These are phyloP conservation scores for Orbicella faveolata DNA, from an alignment of 64 coral and sea anemone genomes.

Conservation along the genomic window DNA sequence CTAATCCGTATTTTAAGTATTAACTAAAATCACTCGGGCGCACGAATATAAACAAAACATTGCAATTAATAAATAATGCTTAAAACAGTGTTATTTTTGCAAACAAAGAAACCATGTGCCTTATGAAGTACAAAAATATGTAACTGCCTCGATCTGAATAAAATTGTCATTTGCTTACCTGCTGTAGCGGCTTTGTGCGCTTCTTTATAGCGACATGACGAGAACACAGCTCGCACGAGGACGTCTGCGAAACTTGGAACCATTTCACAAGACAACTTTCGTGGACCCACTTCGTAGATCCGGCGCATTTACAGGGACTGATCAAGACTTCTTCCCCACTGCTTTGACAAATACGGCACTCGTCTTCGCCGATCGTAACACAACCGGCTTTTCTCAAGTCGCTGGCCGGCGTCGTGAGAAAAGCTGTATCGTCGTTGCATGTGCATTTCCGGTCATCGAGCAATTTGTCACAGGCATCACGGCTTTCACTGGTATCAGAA, in stretches of 20 bases:
- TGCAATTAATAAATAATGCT: background rate
- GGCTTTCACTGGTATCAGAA: background rate
- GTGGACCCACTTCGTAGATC: slow-evolving; percentile 88
- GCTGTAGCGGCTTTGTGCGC: slow-evolving; percentile 74
- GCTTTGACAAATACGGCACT: slow-evolving; percentile 88
- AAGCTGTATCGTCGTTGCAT: background rate
- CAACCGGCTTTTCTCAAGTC: background rate
- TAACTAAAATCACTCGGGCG: background rate
- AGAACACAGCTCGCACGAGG: slow-evolving; percentile 87
- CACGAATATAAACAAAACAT: slow-evolving; percentile 11
- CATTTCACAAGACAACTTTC: slow-evolving; percentile 85
- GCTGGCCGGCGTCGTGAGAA: background rate
- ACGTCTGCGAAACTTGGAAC: slow-evolving; percentile 77
- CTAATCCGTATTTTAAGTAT: background rate
- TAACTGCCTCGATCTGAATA: background rate
- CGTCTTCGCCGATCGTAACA: background rate
- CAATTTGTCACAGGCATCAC: background rate
- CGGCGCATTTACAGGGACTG: slow-evolving; percentile 86
- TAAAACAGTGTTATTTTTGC: background rate
- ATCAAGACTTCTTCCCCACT: slow-evolving; percentile 69
- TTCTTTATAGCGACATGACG: slow-evolving; percentile 68
- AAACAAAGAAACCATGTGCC: slow-evolving; percentile 13
- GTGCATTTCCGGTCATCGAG: slow-evolving; percentile 21
- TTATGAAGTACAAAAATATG: background rate
- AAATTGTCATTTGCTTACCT: slow-evolving; percentile 61